Evolutionary conservation across 2,113 vertebrate genomes (phyloP).

Genomic region (Ardeotis arabs): DNA sequence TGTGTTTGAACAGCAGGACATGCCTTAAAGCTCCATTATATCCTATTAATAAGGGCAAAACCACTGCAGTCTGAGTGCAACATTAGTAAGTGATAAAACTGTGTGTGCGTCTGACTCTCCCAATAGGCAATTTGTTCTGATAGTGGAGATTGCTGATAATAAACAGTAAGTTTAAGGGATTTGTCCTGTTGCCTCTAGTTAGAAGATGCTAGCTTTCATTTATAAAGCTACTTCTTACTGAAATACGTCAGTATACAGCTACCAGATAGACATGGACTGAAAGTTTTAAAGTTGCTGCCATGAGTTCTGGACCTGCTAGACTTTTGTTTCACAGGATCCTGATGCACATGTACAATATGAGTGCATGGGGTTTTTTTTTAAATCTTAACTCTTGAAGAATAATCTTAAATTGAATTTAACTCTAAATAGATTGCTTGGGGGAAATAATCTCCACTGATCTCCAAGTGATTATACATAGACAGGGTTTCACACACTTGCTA

Average conservation of each 20-base stretch:
- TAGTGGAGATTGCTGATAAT: neutral
- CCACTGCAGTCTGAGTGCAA: neutral
- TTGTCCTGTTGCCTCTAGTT: neutral
- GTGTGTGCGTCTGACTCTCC: neutral
- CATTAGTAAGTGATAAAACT: neutral
- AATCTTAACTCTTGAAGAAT: neutral
- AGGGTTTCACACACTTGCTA: neutral
- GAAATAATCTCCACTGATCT: neutral
- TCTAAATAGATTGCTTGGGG: neutral
- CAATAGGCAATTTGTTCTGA: neutral
- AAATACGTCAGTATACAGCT: neutral
- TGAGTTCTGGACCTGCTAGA: neutral
- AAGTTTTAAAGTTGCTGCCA: neutral
- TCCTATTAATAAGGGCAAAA: neutral
- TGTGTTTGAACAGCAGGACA: neutral
- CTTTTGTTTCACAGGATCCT: neutral
- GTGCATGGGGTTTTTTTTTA: neutral
- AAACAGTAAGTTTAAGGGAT: neutral
- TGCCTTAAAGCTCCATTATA: neutral
- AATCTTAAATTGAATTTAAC: neutral
- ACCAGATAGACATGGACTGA: neutral
- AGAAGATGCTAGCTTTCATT: neutral
- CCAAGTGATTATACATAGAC: neutral
- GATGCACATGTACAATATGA: fast-evolving
- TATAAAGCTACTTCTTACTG: neutral